These are phyloP conservation scores for Geococcyx californianus DNA, from an alignment of 2,113 vertebrate species.

Conservation along the genomic window DNA sequence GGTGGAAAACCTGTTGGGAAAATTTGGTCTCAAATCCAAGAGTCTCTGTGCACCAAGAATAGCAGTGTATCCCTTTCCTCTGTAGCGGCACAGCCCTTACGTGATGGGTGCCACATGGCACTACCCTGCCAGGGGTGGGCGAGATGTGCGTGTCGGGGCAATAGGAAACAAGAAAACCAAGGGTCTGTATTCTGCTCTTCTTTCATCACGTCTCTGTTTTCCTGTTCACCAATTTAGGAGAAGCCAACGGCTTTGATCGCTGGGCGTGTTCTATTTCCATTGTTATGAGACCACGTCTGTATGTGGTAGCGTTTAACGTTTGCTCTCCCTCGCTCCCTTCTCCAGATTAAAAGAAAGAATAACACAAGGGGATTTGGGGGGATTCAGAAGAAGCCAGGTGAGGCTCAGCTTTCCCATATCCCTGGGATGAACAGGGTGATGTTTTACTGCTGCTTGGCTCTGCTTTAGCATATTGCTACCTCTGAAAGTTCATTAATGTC, in stretches of 20 bases:
- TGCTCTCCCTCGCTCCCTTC: not conserved
- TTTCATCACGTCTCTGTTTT: not conserved
- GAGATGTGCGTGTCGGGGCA: not conserved
- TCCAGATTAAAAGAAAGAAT: not conserved
- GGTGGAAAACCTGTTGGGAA: not conserved
- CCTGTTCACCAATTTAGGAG: not conserved
- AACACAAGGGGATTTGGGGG: not conserved
- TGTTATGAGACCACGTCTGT: not conserved
- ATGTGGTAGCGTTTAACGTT: not conserved
- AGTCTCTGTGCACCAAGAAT: not conserved
- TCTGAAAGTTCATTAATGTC: not conserved
- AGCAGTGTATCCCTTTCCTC: not conserved
- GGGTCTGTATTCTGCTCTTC: not conserved
- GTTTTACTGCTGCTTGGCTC: not conserved
- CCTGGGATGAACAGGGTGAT: not conserved
- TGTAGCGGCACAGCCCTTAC: not conserved
- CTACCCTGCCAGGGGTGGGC: fast-evolving
- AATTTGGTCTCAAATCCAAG: not conserved
- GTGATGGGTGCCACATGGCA: fast-evolving
- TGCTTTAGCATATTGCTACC: not conserved
- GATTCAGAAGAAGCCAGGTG: not conserved
- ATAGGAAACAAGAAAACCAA: not conserved
- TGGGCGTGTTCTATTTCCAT: not conserved
- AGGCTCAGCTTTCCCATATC: not conserved
- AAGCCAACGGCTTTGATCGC: not conserved